Evolutionary conservation across 2,113 vertebrate species (phyloP).

Genomic region (Panthera uncia): DNA sequence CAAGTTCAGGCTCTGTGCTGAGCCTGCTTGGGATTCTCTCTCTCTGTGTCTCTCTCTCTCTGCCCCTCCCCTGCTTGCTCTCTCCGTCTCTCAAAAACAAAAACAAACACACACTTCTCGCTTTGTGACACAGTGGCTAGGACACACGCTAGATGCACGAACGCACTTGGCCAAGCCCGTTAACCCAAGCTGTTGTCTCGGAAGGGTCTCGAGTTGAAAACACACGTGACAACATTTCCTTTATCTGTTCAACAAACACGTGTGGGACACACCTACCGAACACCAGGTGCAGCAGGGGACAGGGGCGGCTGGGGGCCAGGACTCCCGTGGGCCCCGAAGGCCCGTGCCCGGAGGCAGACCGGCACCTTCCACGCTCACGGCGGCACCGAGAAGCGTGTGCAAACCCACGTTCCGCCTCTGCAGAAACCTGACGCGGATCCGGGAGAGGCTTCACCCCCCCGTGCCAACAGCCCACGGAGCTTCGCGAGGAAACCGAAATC

Average conservation of each 20-base stretch:
- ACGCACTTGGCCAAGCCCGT: not conserved
- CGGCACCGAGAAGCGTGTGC: not conserved
- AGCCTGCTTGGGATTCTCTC: too few relatives aligned
- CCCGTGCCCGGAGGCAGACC: not conserved
- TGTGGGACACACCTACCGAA: not conserved
- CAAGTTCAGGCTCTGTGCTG: too few relatives aligned
- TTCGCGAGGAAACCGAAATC: not conserved
- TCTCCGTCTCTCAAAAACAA: not conserved
- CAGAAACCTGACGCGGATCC: not conserved
- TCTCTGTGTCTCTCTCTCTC: too few relatives aligned
- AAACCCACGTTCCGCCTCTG: not conserved
- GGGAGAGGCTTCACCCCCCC: not conserved
- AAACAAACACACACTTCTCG: not conserved
- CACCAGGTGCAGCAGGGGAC: too few relatives aligned
- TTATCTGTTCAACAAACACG: not conserved
- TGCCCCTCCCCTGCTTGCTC: too few relatives aligned
- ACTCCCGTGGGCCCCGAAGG: not conserved
- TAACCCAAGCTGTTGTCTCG: not conserved
- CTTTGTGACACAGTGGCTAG: not conserved
- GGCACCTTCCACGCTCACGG: not conserved
- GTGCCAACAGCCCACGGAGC: not conserved
- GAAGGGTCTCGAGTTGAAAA: not conserved
- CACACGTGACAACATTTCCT: not conserved
- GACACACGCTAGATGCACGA: accelerated
- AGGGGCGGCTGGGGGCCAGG: not conserved